A percentile compares a stretch with the other conserved stretches of the same genome.
Evolutionary conservation across 2,797 vertebrate genomes (phyloP).

Genomic region (Oryzias sinensis): DNA sequence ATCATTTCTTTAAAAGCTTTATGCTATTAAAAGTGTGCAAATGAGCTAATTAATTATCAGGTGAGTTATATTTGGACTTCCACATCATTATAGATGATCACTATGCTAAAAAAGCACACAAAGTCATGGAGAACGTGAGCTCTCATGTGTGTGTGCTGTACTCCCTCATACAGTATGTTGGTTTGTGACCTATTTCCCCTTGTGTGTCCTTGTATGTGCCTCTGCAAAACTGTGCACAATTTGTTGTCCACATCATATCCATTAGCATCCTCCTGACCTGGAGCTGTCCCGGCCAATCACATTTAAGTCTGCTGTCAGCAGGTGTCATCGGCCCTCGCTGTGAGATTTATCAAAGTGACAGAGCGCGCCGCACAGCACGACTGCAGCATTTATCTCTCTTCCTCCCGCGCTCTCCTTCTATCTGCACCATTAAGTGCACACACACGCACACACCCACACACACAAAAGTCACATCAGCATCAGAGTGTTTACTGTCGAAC

Average conservation of each 20-base stretch:
- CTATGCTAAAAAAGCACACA: constrained; percentile 50
- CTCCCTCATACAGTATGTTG: constrained; percentile 14
- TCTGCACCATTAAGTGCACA: constrained; percentile 11
- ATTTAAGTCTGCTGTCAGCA: constrained; percentile 72
- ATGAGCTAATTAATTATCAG: constrained; percentile 42
- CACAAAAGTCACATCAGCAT: constrained; percentile 30
- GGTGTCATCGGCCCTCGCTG: constrained; percentile 73
- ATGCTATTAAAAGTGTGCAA: constrained; percentile 32
- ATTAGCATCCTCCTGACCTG: constrained; percentile 72
- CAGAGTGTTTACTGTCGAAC: constrained; percentile 34
- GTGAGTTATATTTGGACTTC: constrained; percentile 35
- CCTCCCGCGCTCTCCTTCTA: constrained; percentile 20
- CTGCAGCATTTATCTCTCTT: constrained; percentile 74
- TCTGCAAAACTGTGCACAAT: constrained; percentile 34
- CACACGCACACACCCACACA: constrained; percentile 4
- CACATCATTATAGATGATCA: constrained; percentile 51
- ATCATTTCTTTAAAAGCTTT: constrained; percentile 22
- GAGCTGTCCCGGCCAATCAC: constrained; percentile 74
- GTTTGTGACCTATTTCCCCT: constrained; percentile 27
- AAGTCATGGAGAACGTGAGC: constrained; percentile 28
- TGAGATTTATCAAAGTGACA: constrained; percentile 80
- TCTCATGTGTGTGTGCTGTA: constrained; percentile 20
- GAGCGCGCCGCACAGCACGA: constrained; percentile 63
- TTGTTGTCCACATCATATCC: constrained; percentile 71
- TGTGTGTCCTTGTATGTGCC: constrained; percentile 21